These are phyloP conservation scores for Pollenia griseotomentosa DNA, from an alignment of 2,888 invertebrate genomes.

Conservation along the genomic window DNA sequence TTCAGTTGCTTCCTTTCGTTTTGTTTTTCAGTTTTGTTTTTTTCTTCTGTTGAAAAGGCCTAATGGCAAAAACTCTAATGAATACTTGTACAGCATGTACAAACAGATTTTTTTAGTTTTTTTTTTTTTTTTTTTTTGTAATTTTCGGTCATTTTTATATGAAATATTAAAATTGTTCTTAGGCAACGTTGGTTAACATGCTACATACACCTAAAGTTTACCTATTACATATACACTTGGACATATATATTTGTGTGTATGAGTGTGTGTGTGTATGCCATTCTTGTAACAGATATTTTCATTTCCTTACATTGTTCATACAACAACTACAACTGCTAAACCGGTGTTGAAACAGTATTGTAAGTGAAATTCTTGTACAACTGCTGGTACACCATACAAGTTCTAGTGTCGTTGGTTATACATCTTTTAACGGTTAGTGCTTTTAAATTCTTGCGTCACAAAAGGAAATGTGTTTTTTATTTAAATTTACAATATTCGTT, in stretches of 20 bases:
- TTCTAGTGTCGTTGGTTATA: not conserved
- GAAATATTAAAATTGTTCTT: slow-evolving; percentile 30
- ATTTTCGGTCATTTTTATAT: slow-evolving; percentile 38
- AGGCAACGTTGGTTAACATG: slow-evolving; percentile 20
- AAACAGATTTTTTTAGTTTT: slow-evolving; percentile 27
- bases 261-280: too few relatives aligned
- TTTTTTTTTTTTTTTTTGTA: not conserved
- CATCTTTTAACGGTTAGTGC: not conserved
- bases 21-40: not conserved
- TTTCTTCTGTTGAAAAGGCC: not conserved
- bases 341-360: too few relatives aligned
- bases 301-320: not conserved
- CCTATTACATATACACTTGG: not conserved
- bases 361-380: not conserved
- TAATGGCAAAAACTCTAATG: slow-evolving; percentile 30
- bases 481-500: not conserved
- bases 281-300: not conserved
- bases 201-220: not conserved
- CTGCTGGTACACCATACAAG: not conserved
- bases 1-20: slow-evolving; percentile 1
- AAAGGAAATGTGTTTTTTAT: slow-evolving; percentile 12
- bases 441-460: slow-evolving; percentile 1
- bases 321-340: too few relatives aligned
- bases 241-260: not conserved
- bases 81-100: slow-evolving; percentile 27